phyloP scores from a whole-genome alignment of 2,113 vertebrate species.

The Ciconia boyciana region DNA sequence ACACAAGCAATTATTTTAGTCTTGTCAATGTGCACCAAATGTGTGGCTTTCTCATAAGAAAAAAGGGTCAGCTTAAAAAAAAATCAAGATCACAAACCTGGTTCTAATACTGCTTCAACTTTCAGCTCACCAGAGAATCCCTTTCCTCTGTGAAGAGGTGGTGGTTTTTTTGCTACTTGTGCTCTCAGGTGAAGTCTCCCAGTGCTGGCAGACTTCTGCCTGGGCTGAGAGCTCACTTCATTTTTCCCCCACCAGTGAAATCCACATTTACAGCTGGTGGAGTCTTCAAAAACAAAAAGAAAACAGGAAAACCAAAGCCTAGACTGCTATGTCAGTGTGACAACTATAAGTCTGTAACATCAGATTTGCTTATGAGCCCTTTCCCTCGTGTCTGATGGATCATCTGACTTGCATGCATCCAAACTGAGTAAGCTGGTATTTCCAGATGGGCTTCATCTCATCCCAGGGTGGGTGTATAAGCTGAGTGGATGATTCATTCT shows the following conservation, averaged over 20 bases:
- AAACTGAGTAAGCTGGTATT: background rate
- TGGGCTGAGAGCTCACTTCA: background rate
- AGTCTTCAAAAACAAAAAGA: background rate
- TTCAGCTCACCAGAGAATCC: background rate
- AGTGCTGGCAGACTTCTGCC: background rate
- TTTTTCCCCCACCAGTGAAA: background rate
- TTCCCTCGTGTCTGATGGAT: background rate
- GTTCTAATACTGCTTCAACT: background rate
- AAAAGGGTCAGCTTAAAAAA: background rate
- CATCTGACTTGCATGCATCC: background rate
- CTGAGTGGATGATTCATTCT: background rate
- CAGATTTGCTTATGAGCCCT: background rate
- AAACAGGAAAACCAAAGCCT: background rate
- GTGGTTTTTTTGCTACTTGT: background rate
- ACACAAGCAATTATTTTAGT: background rate
- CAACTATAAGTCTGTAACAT: background rate
- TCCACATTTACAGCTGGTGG: background rate
- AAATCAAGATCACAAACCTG: background rate
- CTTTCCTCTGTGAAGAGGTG: background rate
- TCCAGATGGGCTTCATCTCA: constrained; percentile 14
- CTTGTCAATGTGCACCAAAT: background rate
- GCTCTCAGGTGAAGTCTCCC: background rate
- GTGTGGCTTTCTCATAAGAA: background rate
- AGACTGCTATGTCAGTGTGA: background rate
- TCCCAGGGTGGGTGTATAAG: background rate